Evolutionary conservation across 2,888 invertebrate genomes (phyloP).

Genomic region (Exocentrus adspersus): DNA sequence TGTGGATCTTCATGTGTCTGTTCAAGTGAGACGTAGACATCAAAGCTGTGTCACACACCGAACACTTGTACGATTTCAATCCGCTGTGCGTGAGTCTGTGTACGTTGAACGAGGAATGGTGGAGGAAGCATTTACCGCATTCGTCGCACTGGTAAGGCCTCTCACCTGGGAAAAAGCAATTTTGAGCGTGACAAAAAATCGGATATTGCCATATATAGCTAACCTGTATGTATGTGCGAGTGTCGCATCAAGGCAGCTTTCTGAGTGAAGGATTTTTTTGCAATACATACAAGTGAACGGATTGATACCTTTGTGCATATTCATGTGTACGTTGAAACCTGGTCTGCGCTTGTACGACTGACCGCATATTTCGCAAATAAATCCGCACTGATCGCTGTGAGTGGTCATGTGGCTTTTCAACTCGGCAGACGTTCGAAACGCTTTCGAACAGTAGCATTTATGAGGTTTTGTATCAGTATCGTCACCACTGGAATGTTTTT

Average conservation of each 20-base stretch:
- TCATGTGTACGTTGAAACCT: constrained; percentile 65
- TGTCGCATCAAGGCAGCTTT: constrained; percentile 67
- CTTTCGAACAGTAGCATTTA: constrained; percentile 53
- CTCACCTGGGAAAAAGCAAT: constrained; percentile 49
- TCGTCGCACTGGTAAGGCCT: constrained; percentile 57
- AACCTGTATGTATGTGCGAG: constrained; percentile 66
- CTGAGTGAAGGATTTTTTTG: constrained; percentile 67
- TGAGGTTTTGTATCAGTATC: constrained; percentile 44
- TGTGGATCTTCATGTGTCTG: constrained; percentile 74
- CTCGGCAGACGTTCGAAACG: constrained; percentile 52
- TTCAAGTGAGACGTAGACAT: constrained; percentile 74
- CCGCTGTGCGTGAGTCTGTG: constrained; percentile 74
- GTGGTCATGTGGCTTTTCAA: constrained; percentile 52
- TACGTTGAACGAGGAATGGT: constrained; percentile 77
- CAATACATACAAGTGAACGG: constrained; percentile 65
- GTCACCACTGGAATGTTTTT: constrained; percentile 13
- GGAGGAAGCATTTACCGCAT: constrained; percentile 65
- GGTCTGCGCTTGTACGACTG: constrained; percentile 65
- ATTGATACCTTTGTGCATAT: constrained; percentile 65
- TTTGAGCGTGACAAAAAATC: too few species aligned
- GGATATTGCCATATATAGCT: constrained; percentile 4
- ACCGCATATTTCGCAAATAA: constrained; percentile 67
- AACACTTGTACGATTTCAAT: constrained; percentile 70
- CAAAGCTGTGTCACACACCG: constrained; percentile 70
- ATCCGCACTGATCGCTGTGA: constrained; percentile 51